Base-by-base conservation (phyloP, 1,140 invertebrate genomes). In the Conus ventricosus region DNA sequence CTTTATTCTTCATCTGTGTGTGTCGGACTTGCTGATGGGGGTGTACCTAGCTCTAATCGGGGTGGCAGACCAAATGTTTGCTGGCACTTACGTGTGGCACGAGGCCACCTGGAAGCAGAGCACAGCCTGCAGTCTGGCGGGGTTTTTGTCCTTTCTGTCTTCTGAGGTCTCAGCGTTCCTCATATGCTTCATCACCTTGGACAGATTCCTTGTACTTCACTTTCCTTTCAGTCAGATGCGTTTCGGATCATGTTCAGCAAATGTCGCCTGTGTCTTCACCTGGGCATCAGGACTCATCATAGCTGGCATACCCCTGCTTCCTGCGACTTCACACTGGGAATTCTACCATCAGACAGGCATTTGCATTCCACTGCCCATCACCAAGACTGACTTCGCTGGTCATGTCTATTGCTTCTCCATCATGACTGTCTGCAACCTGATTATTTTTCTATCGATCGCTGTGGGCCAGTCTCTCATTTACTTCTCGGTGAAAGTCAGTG, bases 281-380 rank as follows among this genome's bases (percentile, higher is more conserved):
- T 75, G 71, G 71, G 20, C 23, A 6, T 20, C 20, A 20, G 71
- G 71, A 20, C n/a, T 75, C 20, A n/a, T 23, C 71, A 11, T 75
- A 20, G 71, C n/a, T 25, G 7, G 13, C 20, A 20, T 75, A 20
- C 71, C 71, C 23, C 53, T 90, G 4, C 54, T 78, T 27, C 76
- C 76, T 51, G 76, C 4, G 80, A 71, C 67, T 0, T 71, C 67
- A 71, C 67, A 71, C 23, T 90, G 89, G 88, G 71, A 89, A 23
- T 91, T 91, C 84, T 92, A 91, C 84, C 82, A 87, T 0, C 76
- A 86, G 13, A 90, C 90, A n/a, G 89, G 88, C 17, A 87, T 92
- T 17, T 92, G 92, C 57, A 60, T 92, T 15, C 90, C 90, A 15
- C 85, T 92, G 13, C 92, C 92, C 25, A 84, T 92, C 10, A 85